These are phyloP conservation scores for Perizoma flavofasciatum DNA, from an alignment of 2,888 invertebrate species.

Conservation along the genomic window DNA sequence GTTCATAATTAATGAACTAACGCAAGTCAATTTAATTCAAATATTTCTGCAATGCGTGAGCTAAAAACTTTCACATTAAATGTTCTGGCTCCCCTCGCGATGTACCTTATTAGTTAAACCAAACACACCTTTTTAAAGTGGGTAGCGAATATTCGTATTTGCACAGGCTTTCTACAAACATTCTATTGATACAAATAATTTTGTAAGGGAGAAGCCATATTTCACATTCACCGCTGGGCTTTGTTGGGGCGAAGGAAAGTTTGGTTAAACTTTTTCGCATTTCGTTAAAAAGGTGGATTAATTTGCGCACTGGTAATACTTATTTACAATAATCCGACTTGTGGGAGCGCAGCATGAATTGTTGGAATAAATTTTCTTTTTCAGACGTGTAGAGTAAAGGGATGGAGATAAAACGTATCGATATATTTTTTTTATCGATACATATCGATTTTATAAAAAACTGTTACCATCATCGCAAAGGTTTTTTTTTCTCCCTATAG, in stretches of 20 bases:
- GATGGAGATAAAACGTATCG: conserved; percentile 37
- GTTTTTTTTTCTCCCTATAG: too few species aligned
- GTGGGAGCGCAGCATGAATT: conserved; percentile 70
- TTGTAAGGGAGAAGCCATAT: conserved; percentile 67
- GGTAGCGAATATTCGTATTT: conserved; percentile 67
- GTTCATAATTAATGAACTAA: too few species aligned
- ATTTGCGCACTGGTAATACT: conserved; percentile 76
- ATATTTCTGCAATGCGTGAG: conserved; percentile 24
- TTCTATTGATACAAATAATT: conserved; percentile 81
- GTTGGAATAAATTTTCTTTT: conserved; percentile 75
- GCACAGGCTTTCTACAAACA: conserved; percentile 67
- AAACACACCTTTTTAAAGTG: conserved; percentile 79
- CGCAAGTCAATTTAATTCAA: not conserved
- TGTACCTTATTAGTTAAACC: conserved; percentile 78
- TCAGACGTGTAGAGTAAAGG: conserved; percentile 58
- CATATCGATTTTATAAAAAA: too few species aligned
- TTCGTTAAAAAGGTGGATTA: conserved; percentile 79
- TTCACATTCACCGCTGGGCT: conserved; percentile 68
- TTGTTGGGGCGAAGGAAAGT: conserved; percentile 59
- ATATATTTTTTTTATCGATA: conserved; percentile 19
- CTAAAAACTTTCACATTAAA: conserved; percentile 58
- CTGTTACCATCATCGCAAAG: too few species aligned
- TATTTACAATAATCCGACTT: conserved; percentile 83
- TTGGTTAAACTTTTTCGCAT: conserved; percentile 76
- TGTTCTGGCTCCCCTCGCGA: conserved; percentile 50